Evolutionary conservation across 1,140 invertebrate species (phyloP), one percentile per base, ranked within the genome.

Genomic region (Lamellibrachia luymesi): DNA sequence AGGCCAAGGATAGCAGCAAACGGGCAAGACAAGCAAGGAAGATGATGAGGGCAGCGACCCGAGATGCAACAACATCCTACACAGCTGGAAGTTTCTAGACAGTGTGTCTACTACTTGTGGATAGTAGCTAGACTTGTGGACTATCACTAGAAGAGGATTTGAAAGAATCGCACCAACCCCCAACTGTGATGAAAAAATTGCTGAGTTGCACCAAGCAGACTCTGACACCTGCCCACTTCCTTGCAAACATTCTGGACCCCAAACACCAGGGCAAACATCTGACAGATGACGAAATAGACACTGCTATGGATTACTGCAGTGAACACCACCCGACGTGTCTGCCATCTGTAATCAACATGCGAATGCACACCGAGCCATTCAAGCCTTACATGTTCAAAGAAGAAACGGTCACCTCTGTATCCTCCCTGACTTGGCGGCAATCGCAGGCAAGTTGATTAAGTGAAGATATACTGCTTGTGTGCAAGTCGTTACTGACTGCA

Each of bases 241-340:
- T 91, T 49, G 90, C 90, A 91, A 27, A 91, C 90, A 91, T 91
- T 91, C 90, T 91, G 10, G 90, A 91, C 22, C 90, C 90, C 17
- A 91, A 91, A n/a, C 50, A 91, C 90, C 50, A 38, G 27, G 90
- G 25, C 90, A 91, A 91, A 51, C 22, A 91, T 91, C 90, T 91
- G 90, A 25, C 90, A 91, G 90, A 91, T 91, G 90, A 91, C 13
- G 25, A 91, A 91, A n/a, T 91, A 91, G 90, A 91, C 90, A 91
- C 90, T 50, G 90, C n/a, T 8, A 27, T 91, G 90, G 90, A 6
- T 22, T 25, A 56, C 52, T 91, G 90, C 90, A 91, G 90, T 91
- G 90, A 91, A 8, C 90, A 51, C 27, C 27, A 91, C 90, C 49
- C 50, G 27, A 91, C 90, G 27, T 91, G 50, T 91, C 90, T 91